phyloP scores from a whole-genome alignment of 2,888 invertebrate species.

The Tenthredo scrophulariae region DNA sequence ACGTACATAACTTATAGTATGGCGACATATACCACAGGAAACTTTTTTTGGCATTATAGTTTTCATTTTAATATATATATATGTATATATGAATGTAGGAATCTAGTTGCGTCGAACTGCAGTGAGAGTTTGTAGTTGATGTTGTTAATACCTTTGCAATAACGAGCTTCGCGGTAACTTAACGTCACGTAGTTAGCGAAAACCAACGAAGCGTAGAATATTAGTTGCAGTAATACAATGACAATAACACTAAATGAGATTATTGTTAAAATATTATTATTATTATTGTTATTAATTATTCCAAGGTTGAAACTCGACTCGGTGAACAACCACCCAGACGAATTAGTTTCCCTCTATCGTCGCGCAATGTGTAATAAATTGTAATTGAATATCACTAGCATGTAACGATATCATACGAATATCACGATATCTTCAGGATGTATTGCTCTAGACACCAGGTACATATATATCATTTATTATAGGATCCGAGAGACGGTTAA shows the following conservation, averaged over 20 bases:
- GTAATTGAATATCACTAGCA: slow-evolving; percentile 26
- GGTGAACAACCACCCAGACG: not conserved
- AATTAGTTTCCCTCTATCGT: slow-evolving; percentile 17
- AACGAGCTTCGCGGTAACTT: slow-evolving; percentile 30
- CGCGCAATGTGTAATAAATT: slow-evolving; percentile 32
- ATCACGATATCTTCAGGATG: not conserved
- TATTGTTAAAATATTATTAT: slow-evolving; percentile 27
- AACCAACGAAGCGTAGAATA: slow-evolving; percentile 30
- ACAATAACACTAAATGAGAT: slow-evolving; percentile 22
- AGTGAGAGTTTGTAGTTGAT: not conserved
- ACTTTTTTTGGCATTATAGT: not conserved
- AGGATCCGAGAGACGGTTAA: not conserved
- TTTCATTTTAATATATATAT: not conserved
- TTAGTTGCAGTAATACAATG: slow-evolving; percentile 24
- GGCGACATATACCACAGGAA: not conserved
- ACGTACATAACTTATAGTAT: too few relatives aligned
- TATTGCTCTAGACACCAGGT: not conserved
- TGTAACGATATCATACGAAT: slow-evolving; percentile 13
- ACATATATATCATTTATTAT: slow-evolving; percentile 10
- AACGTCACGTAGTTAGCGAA: slow-evolving; percentile 36
- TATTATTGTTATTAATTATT: slow-evolving; percentile 18
- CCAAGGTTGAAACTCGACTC: slow-evolving; percentile 24
- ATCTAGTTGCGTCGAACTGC: slow-evolving; percentile 15
- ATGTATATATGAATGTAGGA: not conserved
- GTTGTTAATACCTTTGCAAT: slow-evolving; percentile 34